A percentile compares a stretch with the other conserved stretches of the same genome.
Conservation (phyloP, 2,888 invertebrate genomes). For the Lordiphosa andalusiaca region DNA sequence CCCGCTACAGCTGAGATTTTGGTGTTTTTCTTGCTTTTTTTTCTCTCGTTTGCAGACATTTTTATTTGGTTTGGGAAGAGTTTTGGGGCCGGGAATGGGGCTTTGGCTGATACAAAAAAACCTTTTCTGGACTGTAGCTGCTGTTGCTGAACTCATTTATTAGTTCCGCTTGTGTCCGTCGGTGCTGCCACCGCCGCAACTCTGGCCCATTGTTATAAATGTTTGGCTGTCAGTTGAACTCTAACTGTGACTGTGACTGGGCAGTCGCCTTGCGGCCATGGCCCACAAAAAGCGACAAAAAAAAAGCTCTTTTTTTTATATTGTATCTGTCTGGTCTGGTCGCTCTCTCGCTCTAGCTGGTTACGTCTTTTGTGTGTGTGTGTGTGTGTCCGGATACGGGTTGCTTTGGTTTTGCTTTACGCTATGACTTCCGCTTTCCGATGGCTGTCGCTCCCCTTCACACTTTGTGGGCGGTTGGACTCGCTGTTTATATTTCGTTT, state of each 20-base stretch:
- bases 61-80: conserved; percentile 44
- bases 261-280: conserved; percentile 50
- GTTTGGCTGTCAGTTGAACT: conserved; percentile 63
- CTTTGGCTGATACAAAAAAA: no score
- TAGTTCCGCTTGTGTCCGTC: conserved; percentile 55
- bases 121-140: conserved; percentile 28
- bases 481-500: no score
- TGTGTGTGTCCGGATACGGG: conserved; percentile 38
- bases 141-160: conserved; percentile 66
- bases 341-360: not conserved
- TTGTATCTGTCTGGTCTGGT: conserved; percentile 23
- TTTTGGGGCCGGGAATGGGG: not conserved
- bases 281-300: conserved; percentile 28
- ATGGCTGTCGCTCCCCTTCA: conserved; percentile 9
- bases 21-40: conserved; percentile 24
- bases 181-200: conserved; percentile 7
- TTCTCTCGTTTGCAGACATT: conserved; percentile 22
- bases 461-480: not conserved
- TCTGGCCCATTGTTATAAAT: conserved; percentile 60
- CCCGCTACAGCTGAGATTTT: conserved; percentile 46
- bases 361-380: conserved; percentile 31
- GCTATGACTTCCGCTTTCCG: conserved; percentile 48
- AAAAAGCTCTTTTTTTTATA: conserved; percentile 32
- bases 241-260: conserved; percentile 32
- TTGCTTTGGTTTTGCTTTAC: conserved; percentile 34